Evolutionary conservation across 2,113 vertebrate genomes (phyloP).

Genomic region (Burhinus oedicnemus): DNA sequence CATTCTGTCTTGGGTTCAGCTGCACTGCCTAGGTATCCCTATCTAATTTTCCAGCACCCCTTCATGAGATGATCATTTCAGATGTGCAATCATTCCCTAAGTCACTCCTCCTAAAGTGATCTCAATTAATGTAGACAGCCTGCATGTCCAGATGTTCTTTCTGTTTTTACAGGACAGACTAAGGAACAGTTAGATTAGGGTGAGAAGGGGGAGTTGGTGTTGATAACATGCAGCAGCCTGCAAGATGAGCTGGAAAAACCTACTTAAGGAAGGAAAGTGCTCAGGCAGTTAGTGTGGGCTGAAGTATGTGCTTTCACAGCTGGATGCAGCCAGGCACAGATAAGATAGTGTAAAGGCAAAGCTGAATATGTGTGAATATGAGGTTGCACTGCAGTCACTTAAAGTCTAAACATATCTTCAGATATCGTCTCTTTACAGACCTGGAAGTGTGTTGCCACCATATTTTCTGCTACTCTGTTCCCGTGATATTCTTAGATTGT

Average conservation of each 20-base stretch:
- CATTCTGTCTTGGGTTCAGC: not conserved
- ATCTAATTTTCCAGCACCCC: not conserved
- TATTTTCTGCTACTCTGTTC: not conserved
- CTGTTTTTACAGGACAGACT: not conserved
- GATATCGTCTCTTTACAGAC: not conserved
- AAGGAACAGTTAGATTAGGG: not conserved
- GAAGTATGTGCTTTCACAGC: not conserved
- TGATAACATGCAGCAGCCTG: not conserved
- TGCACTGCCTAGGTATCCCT: not conserved
- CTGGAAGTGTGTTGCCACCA: not conserved
- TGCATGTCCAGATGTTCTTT: not conserved
- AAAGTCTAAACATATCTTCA: not conserved
- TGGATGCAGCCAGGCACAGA: not conserved
- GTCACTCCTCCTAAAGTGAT: not conserved
- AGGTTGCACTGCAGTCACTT: not conserved
- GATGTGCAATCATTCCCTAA: not conserved
- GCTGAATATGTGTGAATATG: not conserved
- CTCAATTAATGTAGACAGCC: not conserved
- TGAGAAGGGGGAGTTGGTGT: not conserved
- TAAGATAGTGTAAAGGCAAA: not conserved
- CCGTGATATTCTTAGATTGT: not conserved
- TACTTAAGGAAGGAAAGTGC: not conserved
- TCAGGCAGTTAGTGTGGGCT: not conserved
- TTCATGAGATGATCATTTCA: not conserved
- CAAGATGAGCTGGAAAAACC: not conserved